Base-by-base conservation (phyloP, 1,140 invertebrate species). In the Aphaenogaster ashmeadi region DNA sequence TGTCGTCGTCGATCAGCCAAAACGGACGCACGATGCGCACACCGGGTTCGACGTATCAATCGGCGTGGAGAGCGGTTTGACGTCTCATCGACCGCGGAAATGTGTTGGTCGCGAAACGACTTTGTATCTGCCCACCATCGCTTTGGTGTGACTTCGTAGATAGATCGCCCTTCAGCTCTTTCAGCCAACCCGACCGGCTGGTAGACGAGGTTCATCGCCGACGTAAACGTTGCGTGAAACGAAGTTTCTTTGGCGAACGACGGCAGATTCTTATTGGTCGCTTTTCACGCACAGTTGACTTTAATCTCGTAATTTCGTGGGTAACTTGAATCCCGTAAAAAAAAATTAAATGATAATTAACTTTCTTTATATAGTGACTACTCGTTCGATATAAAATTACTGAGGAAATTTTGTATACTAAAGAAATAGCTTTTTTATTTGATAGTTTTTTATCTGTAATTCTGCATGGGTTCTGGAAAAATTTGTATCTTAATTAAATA, bases 201-300 rank as follows among this genome's bases (percentile, higher is more conserved):
- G 44, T 2, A 38, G 33, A 3, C 13, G 47, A 50, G 62, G 13
- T 54, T 54, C 38, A 54, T 80, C n/a, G 7, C 11, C n/a, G 13
- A 77, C 56, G 41, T 62, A 77, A 77, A 62, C 36, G 44, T 79
- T 47, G 75, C 75, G 36, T 41, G 47, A 80, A 80, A 80, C 50
- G 36, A 69, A 64, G 47, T 80, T 67, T n/a, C 62, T 80, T 67
- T 67, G 33, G 1, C 18, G 62, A 41, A 67, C 44, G 8, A 18
- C 33, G 33, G 13, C 6, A 52, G 47, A 80, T 52, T 66, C 44
- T 66, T 52, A 52, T 80, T 13, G 27, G 15, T 33, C 15, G 11
- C 5, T 11, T 69, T 80, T 80, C 15, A 50, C 44, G 36, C 36
- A 27, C 21, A 52, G 47, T n/a, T 44, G 41, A 38, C n/a, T 38